Evolutionary conservation across 2,113 vertebrate genomes (phyloP).

Genomic region (Callopanchax toddi): DNA sequence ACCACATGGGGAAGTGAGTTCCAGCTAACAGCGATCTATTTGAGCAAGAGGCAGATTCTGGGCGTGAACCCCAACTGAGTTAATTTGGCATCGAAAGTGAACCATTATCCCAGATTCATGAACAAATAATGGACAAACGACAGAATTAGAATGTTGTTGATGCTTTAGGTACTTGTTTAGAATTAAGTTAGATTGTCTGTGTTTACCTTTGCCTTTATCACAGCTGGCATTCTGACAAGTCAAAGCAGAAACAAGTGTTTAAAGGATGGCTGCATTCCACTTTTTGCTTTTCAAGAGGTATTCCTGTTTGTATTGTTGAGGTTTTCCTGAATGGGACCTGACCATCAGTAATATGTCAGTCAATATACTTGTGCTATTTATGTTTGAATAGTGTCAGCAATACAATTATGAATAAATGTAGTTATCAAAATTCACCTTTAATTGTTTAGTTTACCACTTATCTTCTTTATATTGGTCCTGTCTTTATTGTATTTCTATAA

Average conservation of each 20-base stretch:
- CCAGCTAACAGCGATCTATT: constrained; percentile 45
- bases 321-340: too few relatives aligned
- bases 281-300: not conserved
- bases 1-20: constrained; percentile 66
- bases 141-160: not conserved
- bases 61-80: constrained; percentile 13
- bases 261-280: not conserved
- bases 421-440: too few relatives aligned
- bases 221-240: not conserved
- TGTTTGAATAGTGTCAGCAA: too few relatives aligned
- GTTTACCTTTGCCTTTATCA: not conserved
- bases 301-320: not conserved
- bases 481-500: too few relatives aligned
- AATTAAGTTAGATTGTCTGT: not conserved
- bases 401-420: too few relatives aligned
- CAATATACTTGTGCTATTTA: not conserved
- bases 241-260: not conserved
- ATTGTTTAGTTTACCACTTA: too few relatives aligned
- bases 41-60: constrained; percentile 38
- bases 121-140: too few relatives aligned
- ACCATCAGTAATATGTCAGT: too few relatives aligned
- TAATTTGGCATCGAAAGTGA: constrained; percentile 1
- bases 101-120: not conserved
- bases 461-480: too few relatives aligned
- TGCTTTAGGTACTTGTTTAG: not conserved